Evolutionary conservation across 1,140 invertebrate species (phyloP), one percentile per base, ranked within the genome.

Genomic region (Microplitis mediator): DNA sequence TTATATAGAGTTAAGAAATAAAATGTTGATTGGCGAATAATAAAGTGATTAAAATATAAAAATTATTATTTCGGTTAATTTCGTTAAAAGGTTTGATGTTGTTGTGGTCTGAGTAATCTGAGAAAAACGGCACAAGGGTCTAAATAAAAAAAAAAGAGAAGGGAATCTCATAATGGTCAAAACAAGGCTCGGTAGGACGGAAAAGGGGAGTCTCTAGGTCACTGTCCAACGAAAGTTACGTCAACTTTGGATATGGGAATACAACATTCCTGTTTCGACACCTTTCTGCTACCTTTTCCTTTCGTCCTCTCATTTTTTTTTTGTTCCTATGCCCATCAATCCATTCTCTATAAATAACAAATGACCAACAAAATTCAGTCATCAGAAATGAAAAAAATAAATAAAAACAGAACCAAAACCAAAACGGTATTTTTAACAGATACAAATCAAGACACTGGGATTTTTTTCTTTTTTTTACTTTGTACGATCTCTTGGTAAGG

Each of bases 141-240:
- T 16, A 23, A 56, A 16, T 16, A 13, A 16, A 2, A 14, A 56
- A 14, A 56, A 9, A 32, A 50, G 23, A 31, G 51, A 62, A 72
- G 70, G 56, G 60, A 68, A 73, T 39, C 56, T 45, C 0, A n/a
- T 61, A 31, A 31, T 64, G 62, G 13, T 23, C 14, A 68, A 54
- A 68, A 50, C 63, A 14, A 45, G 63, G n/a, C 13, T 50, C 31
- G n/a, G 67, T 58, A 39, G 36, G 52, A 69, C 52, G 54, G 23
- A 58, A 69, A 69, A 69, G 67, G 56, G 52, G 62, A 45, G 23
- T 34, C 36, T 64, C 62, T 64, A 64, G 62, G 62, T 64, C 62
- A 36, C 36, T 64, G 36, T 45, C 62, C 65, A 68, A 68, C 64
- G 32, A 68, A 51, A 68, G 31, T 56, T 54, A 54, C 64, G 16